A percentile compares a stretch with the other conserved stretches of the same genome.
Conservation (phyloP, 2,888 invertebrate species). For the Tinea pellionella region DNA sequence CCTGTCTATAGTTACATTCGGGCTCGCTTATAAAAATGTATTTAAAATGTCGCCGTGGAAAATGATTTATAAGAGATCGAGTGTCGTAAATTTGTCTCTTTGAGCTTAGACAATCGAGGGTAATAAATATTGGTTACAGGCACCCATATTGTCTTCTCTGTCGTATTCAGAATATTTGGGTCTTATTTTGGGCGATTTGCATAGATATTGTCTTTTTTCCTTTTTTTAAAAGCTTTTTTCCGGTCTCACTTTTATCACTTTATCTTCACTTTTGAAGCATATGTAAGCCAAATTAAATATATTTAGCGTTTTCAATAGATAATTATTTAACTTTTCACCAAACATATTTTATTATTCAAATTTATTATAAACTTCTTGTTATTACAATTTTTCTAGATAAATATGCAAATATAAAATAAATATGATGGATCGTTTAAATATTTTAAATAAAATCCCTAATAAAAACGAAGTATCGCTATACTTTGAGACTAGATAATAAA, state of each 20-base stretch:
- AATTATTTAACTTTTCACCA: too few species aligned
- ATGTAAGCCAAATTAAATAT: too few species aligned
- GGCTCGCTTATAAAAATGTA: conserved; percentile 66
- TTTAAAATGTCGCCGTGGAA: conserved; percentile 61
- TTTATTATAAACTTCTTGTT: too few species aligned
- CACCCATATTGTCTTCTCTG: conserved; percentile 14
- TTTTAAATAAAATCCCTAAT: neutral
- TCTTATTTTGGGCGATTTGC: conserved; percentile 15
- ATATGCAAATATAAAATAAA: neutral
- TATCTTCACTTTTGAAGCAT: neutral
- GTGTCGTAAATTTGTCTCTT: conserved; percentile 67
- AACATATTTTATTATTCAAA: too few species aligned
- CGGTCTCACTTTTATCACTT: neutral
- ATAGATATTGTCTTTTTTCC: conserved; percentile 9
- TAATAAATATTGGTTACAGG: conserved; percentile 41
- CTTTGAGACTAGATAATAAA: conserved; percentile 12
- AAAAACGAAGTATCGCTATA: too few species aligned
- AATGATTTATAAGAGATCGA: conserved; percentile 58
- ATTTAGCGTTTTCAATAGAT: too few species aligned
- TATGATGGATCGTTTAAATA: neutral
- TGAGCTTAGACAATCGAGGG: conserved; percentile 46
- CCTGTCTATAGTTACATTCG: conserved; percentile 36
- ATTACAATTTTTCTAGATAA: neutral
- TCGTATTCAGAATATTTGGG: conserved; percentile 9
- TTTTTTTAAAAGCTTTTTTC: neutral